A percentile compares a stretch with the other conserved stretches of the same genome.
Conservation (phyloP, 2,888 invertebrate genomes). For the Allophyes oxyacanthae region DNA sequence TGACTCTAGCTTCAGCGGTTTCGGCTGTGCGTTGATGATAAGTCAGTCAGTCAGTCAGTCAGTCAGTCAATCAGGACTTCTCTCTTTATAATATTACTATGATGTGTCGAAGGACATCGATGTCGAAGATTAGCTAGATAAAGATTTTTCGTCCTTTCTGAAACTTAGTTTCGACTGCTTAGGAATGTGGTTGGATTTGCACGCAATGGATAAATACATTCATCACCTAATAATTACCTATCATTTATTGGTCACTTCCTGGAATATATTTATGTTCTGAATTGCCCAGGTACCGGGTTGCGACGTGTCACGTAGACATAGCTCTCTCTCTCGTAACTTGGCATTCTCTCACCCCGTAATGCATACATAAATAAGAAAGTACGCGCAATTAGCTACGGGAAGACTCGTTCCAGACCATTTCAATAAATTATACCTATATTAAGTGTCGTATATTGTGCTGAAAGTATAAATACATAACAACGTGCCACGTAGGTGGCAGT, state of each 20-base stretch:
- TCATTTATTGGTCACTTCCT: neutral
- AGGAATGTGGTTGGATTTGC: too few species aligned
- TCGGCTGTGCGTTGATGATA: too few species aligned
- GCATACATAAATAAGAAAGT: conserved; percentile 24
- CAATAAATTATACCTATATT: conserved; percentile 26
- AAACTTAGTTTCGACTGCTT: too few species aligned
- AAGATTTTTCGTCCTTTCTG: too few species aligned
- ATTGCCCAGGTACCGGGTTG: conserved; percentile 1
- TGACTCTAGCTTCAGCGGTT: too few species aligned
- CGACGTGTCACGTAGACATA: neutral
- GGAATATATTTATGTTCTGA: neutral
- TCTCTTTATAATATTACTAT: too few species aligned
- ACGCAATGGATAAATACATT: too few species aligned
- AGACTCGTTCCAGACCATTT: conserved; percentile 20
- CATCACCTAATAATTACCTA: neutral
- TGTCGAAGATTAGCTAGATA: neutral
- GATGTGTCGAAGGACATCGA: too few species aligned
- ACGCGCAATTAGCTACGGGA: conserved; percentile 16
- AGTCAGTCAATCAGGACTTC: too few species aligned
- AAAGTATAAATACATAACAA: conserved; percentile 27
- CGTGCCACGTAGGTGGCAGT: too few species aligned
- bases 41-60: too few species aligned
- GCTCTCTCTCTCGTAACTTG: too few species aligned
- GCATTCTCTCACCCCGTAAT: conserved; percentile 8
- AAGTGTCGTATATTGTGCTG: conserved; percentile 16